These are phyloP conservation scores for Lasius platythorax DNA, from an alignment of 2,888 invertebrate genomes.

Conservation along the genomic window DNA sequence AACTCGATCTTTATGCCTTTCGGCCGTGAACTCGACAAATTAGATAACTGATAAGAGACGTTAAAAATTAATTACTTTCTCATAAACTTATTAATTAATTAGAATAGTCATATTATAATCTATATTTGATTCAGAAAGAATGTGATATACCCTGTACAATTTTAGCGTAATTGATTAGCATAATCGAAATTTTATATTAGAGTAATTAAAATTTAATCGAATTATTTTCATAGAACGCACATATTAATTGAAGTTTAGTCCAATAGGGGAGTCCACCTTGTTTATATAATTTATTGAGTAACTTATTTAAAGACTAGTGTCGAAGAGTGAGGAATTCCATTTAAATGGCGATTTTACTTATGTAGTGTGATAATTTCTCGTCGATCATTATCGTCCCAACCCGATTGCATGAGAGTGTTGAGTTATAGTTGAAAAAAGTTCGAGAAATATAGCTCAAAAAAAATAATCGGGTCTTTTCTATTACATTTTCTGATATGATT, in stretches of 20 bases:
- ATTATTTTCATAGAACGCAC: background rate
- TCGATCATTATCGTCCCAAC: background rate
- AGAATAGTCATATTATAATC: background rate
- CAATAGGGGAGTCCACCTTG: background rate
- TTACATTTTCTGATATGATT: background rate
- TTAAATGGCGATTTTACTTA: background rate
- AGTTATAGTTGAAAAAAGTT: slow-evolving; percentile 15
- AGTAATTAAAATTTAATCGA: slow-evolving; percentile 11
- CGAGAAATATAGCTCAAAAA: background rate
- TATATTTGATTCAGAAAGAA: background rate
- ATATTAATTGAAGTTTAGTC: background rate
- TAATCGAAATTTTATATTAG: slow-evolving; percentile 2
- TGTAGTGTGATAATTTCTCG: background rate
- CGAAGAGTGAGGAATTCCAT: background rate
- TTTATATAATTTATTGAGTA: background rate
- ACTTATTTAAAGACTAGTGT: background rate
- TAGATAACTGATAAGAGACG: background rate
- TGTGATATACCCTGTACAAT: background rate
- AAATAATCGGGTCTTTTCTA: slow-evolving; percentile 21
- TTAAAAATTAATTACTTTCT: background rate
- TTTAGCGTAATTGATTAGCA: background rate
- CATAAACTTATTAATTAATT: background rate
- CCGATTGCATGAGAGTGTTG: slow-evolving; percentile 35
- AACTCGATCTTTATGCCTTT: slow-evolving; percentile 73
- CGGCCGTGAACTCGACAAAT: slow-evolving; percentile 72